These are phyloP conservation scores for Cataglyphis rosenhaueri DNA, from an alignment of 2,888 invertebrate genomes.

Conservation along the genomic window DNA sequence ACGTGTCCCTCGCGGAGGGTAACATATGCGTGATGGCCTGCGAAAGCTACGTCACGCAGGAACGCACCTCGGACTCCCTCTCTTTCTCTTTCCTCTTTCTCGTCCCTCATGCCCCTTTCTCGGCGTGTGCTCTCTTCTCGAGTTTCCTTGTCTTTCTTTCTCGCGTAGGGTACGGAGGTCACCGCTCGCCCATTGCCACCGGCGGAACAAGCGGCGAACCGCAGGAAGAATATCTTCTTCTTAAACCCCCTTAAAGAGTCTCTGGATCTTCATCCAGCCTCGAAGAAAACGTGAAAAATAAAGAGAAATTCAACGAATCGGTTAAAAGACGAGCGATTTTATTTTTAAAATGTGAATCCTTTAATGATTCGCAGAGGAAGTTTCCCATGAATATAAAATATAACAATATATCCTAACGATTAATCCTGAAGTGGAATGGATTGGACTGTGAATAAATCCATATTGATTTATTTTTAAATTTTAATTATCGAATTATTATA, in stretches of 20 bases:
- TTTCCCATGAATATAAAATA: not conserved
- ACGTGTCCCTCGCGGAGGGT: slow-evolving; percentile 70
- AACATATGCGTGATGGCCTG: slow-evolving; percentile 83
- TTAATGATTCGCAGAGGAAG: not conserved
- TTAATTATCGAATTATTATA: not conserved
- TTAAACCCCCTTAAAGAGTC: slow-evolving; percentile 21
- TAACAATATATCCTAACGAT: not conserved
- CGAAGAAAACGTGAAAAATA: slow-evolving; percentile 22
- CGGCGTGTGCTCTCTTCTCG: slow-evolving; percentile 45
- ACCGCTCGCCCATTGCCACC: slow-evolving; percentile 69
- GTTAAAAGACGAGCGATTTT: not conserved
- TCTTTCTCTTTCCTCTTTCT: slow-evolving; percentile 56
- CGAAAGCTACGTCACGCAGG: slow-evolving; percentile 82
- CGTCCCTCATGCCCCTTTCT: slow-evolving; percentile 57
- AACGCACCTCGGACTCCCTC: slow-evolving; percentile 71
- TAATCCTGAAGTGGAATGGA: not conserved
- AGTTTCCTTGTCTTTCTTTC: slow-evolving; percentile 44
- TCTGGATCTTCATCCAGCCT: slow-evolving; percentile 9
- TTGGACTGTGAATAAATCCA: not conserved
- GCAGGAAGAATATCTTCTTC: slow-evolving; percentile 57
- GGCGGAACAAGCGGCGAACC: slow-evolving; percentile 68
- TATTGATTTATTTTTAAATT: not conserved
- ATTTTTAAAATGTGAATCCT: not conserved
- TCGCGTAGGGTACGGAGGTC: slow-evolving; percentile 65
- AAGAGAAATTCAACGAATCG: slow-evolving; percentile 7